These are phyloP conservation scores for Carposina sasakii DNA, from an alignment of 1,140 invertebrate species.

Conservation along the genomic window DNA sequence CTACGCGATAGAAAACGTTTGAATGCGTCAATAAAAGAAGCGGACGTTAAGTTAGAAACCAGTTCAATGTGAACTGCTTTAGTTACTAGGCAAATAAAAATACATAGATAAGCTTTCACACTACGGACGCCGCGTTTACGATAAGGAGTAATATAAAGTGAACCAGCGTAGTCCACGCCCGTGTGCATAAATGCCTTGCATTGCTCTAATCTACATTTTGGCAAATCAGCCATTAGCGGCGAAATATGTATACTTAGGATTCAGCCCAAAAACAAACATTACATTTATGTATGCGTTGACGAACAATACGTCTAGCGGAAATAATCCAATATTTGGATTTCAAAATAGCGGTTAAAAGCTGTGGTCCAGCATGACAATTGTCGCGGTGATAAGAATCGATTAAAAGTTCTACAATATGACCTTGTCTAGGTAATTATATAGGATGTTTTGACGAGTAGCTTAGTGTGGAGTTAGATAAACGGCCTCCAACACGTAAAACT, in stretches of 20 bases:
- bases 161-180: slow-evolving; percentile 41
- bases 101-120: slow-evolving; percentile 37
- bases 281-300: slow-evolving; percentile 8
- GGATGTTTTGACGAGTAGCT: slow-evolving; percentile 19
- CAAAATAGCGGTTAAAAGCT: slow-evolving; percentile 24
- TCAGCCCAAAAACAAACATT: slow-evolving; percentile 9
- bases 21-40: slow-evolving; percentile 37
- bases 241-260: background rate
- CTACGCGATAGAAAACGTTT: slow-evolving; percentile 40
- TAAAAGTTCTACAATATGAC: slow-evolving; percentile 26
- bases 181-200: slow-evolving; percentile 33
- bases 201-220: slow-evolving; percentile 16
- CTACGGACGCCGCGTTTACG: slow-evolving; percentile 12
- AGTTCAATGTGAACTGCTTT: slow-evolving; percentile 51
- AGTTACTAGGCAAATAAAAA: slow-evolving; percentile 49
- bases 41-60: slow-evolving; percentile 34
- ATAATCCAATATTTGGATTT: slow-evolving; percentile 38
- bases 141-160: slow-evolving; percentile 23
- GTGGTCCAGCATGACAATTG: slow-evolving; percentile 32
- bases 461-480: slow-evolving; percentile 34
- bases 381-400: slow-evolving; percentile 32
- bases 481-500: slow-evolving; percentile 52
- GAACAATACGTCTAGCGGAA: slow-evolving; percentile 13
- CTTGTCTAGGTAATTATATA: slow-evolving; percentile 14
- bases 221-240: slow-evolving; percentile 35